Evolutionary conservation across 2,888 invertebrate species (phyloP).

Genomic region (Entomobrya multifasciata): DNA sequence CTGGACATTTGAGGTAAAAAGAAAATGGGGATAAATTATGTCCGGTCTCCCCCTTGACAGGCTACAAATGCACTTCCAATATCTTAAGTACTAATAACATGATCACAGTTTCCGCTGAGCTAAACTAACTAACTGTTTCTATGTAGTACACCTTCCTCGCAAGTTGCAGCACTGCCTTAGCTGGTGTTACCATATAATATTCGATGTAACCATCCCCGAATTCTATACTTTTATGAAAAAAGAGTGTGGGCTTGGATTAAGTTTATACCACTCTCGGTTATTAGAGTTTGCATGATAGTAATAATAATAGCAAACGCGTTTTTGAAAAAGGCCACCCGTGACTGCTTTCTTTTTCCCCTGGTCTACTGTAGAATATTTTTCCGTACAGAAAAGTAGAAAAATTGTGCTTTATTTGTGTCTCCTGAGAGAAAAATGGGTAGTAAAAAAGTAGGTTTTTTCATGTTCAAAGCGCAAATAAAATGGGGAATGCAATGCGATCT

Average conservation of each 20-base stretch:
- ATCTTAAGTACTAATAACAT: slow-evolving; percentile 72
- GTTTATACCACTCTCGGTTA: no score
- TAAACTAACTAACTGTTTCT: slow-evolving; percentile 50
- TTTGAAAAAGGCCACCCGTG: slow-evolving; percentile 60
- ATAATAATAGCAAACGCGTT: slow-evolving; percentile 20
- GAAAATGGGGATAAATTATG: slow-evolving; percentile 70
- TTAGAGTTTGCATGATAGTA: slow-evolving; percentile 16
- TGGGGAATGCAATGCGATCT: background rate
- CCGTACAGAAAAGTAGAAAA: slow-evolving; percentile 39
- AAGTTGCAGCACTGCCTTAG: no score
- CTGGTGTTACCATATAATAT: no score
- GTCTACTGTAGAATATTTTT: slow-evolving; percentile 53
- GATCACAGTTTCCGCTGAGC: slow-evolving; percentile 61
- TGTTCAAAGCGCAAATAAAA: slow-evolving; percentile 37
- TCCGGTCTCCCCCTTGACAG: slow-evolving; percentile 70
- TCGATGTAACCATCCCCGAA: no score
- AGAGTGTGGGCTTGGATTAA: no score
- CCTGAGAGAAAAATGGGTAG: slow-evolving; percentile 32
- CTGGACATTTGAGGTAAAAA: slow-evolving; percentile 64
- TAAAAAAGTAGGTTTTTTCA: slow-evolving; percentile 39
- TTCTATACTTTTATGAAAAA: no score
- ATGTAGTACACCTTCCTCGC: no score
- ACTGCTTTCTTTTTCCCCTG: slow-evolving; percentile 14
- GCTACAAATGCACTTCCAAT: slow-evolving; percentile 72
- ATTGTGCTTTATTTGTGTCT: slow-evolving; percentile 30